These are phyloP conservation scores for Lagopus muta DNA, from an alignment of 2,113 vertebrate species.

Conservation along the genomic window DNA sequence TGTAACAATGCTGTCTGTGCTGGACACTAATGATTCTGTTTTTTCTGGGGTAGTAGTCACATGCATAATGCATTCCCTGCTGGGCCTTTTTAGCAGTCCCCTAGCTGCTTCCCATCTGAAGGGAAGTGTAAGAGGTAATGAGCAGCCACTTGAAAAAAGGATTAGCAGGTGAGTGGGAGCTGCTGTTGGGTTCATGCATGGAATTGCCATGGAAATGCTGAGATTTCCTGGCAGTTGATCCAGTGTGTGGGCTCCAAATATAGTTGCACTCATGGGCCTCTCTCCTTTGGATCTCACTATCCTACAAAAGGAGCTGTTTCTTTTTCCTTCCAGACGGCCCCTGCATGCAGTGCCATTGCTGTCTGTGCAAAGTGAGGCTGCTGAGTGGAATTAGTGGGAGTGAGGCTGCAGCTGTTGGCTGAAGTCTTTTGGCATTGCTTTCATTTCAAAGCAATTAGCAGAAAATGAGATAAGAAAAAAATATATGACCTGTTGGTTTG, in stretches of 20 bases:
- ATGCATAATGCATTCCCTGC: constrained; percentile 36
- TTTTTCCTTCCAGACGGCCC: not conserved
- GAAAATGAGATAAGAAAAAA: not conserved
- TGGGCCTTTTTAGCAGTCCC: constrained; percentile 46
- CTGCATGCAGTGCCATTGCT: not conserved
- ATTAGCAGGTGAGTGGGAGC: constrained; percentile 68
- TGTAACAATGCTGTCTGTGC: constrained; percentile 9
- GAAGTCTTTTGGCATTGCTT: not conserved
- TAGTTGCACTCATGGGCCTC: constrained; percentile 39
- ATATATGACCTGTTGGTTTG: not conserved
- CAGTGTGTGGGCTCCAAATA: constrained; percentile 62
- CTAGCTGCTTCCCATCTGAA: constrained; percentile 45
- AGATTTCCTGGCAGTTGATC: constrained; percentile 63
- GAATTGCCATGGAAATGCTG: constrained; percentile 73
- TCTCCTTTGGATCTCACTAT: constrained; percentile 7
- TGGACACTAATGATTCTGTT: not conserved
- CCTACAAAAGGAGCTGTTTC: not conserved
- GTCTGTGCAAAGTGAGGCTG: not conserved
- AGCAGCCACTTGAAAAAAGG: constrained; percentile 61
- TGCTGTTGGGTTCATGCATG: constrained; percentile 58
- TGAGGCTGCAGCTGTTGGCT: not conserved
- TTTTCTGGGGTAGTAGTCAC: constrained; percentile 1
- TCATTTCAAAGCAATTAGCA: not conserved
- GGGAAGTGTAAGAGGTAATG: constrained; percentile 68
- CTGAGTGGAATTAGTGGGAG: not conserved